A percentile compares a stretch with the other conserved stretches of the same genome.
phyloP scores from a whole-genome alignment of 2,113 vertebrate genomes.

The Orthonyx spaldingii region DNA sequence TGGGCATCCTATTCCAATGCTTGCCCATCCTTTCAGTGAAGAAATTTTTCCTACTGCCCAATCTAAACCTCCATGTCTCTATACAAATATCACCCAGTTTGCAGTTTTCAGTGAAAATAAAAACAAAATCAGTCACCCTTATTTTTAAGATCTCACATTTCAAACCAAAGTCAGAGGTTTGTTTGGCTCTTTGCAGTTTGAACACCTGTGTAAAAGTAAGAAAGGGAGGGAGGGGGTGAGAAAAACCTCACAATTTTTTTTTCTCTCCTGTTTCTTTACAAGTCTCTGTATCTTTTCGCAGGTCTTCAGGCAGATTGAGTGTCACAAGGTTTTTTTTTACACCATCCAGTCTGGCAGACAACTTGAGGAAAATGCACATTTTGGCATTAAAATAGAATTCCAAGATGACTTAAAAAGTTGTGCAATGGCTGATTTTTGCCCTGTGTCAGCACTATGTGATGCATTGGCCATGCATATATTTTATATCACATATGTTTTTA shows the following conservation, averaged over 20 bases:
- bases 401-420: neutral
- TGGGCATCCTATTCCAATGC: too few relatives aligned
- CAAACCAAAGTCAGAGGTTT: neutral
- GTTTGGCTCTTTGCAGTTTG: neutral
- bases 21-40: neutral
- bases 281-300: fast-evolving
- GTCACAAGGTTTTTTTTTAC: neutral
- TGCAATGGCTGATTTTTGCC: neutral
- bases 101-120: neutral
- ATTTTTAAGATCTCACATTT: neutral
- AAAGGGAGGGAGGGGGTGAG: neutral
- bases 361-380: neutral
- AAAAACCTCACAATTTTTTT: neutral
- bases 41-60: neutral
- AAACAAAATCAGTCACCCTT: neutral
- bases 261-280: neutral
- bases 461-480: fast-evolving
- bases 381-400: neutral
- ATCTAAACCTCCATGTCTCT: neutral
- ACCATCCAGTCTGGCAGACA: neutral
- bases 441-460: neutral
- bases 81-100: neutral
- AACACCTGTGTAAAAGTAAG: neutral
- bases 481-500: neutral
- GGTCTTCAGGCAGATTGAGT: neutral